Conservation (phyloP, 2,797 vertebrate species). For the Rhynchotus rufescens region DNA sequence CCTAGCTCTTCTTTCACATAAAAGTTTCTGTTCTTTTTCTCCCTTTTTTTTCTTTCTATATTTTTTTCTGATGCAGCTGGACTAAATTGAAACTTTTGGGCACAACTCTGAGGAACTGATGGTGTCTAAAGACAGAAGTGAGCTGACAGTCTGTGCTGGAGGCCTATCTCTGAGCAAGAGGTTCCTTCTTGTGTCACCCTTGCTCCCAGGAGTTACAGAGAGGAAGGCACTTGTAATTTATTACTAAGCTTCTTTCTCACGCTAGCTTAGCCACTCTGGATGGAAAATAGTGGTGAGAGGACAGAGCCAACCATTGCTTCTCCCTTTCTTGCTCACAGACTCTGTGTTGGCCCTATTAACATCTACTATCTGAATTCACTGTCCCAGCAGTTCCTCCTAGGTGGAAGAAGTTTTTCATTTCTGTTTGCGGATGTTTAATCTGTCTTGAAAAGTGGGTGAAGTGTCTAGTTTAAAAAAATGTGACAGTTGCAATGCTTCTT, state of each 20-base stretch:
- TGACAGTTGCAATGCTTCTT: background rate
- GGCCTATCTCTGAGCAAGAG: background rate
- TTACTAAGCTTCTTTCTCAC: slow-evolving; percentile 29
- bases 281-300: background rate
- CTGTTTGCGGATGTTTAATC: background rate
- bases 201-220: background rate
- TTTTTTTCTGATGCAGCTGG: background rate
- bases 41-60: background rate
- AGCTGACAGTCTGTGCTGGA: background rate
- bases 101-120: background rate
- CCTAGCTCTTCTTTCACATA: background rate
- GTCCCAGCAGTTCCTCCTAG: background rate
- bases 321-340: background rate
- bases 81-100: accelerated
- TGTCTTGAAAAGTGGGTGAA: background rate
- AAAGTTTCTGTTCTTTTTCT: background rate
- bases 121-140: background rate
- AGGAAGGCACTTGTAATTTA: background rate
- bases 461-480: background rate
- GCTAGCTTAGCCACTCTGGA: background rate
- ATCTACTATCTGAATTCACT: background rate
- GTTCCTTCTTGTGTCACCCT: slow-evolving; percentile 47
- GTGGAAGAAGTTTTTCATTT: background rate
- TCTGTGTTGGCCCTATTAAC: accelerated
- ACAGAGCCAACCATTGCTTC: background rate